A percentile compares a stretch with the other conserved stretches of the same genome.
phyloP scores from a whole-genome alignment of 2,888 invertebrate genomes.

The Drosophila pseudotakahashii region DNA sequence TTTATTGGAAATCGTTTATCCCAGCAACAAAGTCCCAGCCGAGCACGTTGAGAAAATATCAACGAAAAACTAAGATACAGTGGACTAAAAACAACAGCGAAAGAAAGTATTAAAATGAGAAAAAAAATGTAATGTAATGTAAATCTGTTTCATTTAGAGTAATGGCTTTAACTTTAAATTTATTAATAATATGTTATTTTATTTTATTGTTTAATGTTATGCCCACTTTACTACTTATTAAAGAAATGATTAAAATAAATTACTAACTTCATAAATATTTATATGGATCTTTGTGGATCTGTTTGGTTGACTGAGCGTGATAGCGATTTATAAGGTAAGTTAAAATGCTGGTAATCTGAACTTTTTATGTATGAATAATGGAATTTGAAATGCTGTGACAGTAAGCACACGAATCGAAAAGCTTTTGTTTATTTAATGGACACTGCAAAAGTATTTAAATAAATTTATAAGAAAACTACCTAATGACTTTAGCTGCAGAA shows the following conservation, averaged over 20 bases:
- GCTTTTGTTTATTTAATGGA: neutral
- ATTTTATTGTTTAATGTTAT: neutral
- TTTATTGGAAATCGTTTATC: conserved; percentile 81
- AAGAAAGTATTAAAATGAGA: too few species aligned
- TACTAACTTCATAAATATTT: neutral
- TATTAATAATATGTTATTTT: too few species aligned
- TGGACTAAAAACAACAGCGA: conserved; percentile 30
- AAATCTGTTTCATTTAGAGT: too few species aligned
- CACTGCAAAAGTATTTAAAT: neutral
- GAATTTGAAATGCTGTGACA: neutral
- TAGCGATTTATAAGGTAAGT: neutral
- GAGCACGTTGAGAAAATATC: conserved; percentile 18
- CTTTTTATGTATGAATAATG: neutral
- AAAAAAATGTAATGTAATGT: too few species aligned
- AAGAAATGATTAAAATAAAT: neutral
- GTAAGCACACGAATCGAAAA: neutral
- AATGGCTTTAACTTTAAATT: too few species aligned
- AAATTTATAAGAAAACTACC: neutral
- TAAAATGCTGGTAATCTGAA: neutral
- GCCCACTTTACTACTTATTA: neutral
- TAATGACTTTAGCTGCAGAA: neutral
- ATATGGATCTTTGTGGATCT: neutral
- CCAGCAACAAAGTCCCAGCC: conserved; percentile 51
- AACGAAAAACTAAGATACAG: conserved; percentile 38
- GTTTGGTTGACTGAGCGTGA: neutral